Evolutionary conservation across 2,888 invertebrate genomes (phyloP), one percentile per base, ranked within the genome.

Genomic region (Lasioglossum pauxillum): DNA sequence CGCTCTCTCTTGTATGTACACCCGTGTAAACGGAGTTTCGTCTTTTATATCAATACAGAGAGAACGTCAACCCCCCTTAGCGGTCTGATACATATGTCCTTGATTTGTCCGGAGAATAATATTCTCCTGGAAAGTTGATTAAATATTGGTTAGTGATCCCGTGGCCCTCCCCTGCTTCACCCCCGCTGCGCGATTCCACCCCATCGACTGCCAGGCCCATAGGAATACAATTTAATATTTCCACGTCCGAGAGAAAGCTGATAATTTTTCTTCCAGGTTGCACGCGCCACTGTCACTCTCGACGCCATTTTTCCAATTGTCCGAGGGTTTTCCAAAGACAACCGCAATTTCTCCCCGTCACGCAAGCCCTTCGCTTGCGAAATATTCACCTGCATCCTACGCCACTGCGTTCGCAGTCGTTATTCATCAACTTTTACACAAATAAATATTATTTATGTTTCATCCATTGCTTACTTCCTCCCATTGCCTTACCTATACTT

Each of bases 41-140:
- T 81, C 87, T 87, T 90, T 85, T 85, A 79, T 82, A 86, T 85
- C 82, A 80, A 85, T 85, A 87, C 83, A 82, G 76, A 78, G 77
- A 85, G 23, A 53, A 88, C 86, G 86, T 83, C 83, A 81, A 84
- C 83, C 78, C 90, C 92, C 91, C 87, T 90, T 87, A 87, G 88
- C 82, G 89, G 90, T 90, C 86, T 87, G 89, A 90, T 93, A 93
- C 94, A 94, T 94, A 94, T 94, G 95, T 94, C 94, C 94, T 93
- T 94, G 94, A 95, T 94, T 95, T 94, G 94, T 94, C 93, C 90
- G 88, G 93, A 94, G 94, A 94, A 94, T 94, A 94, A 94, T 93
- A 93, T 93, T 94, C 94, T 92, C 90, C 92, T 92, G 92, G 90
- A 93, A 94, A 94, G 94, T 94, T 95, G 95, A 95, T 95, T 95